These are phyloP conservation scores for Acholoe squamosa DNA, from an alignment of 2,888 invertebrate genomes.

Conservation along the genomic window DNA sequence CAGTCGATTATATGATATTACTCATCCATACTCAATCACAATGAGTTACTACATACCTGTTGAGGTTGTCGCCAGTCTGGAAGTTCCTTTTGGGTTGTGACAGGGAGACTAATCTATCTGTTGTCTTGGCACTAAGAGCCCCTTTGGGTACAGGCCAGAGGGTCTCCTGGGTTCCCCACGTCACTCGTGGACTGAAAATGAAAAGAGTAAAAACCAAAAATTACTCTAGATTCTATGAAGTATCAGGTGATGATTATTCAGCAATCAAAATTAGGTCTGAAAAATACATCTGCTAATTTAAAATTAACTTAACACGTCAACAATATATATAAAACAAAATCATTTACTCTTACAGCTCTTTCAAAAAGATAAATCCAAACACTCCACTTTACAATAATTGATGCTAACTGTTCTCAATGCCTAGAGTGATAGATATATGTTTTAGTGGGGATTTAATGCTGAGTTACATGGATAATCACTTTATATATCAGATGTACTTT, in stretches of 20 bases:
- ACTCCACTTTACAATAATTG: too few relatives aligned
- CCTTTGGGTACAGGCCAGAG: constrained; percentile 60
- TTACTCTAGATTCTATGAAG: not conserved
- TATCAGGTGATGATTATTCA: not conserved
- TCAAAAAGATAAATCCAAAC: too few relatives aligned
- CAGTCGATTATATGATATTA: too few relatives aligned
- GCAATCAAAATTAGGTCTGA: not conserved
- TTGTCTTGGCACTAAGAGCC: constrained; percentile 72
- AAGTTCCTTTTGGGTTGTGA: constrained; percentile 67
- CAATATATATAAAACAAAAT: not conserved
- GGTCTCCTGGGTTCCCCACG: constrained; percentile 61
- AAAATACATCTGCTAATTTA: not conserved
- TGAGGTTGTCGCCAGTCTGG: constrained; percentile 49
- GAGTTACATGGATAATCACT: too few relatives aligned
- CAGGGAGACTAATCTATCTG: constrained; percentile 72
- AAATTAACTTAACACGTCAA: not conserved
- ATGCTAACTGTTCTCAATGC: too few relatives aligned
- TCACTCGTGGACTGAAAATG: constrained; percentile 34
- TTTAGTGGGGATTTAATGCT: too few relatives aligned
- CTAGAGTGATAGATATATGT: too few relatives aligned
- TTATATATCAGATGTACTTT: too few relatives aligned
- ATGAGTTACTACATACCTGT: constrained; percentile 61
- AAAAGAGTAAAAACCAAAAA: not conserved
- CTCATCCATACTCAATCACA: too few relatives aligned
- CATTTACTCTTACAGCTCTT: too few relatives aligned